These are phyloP conservation scores for Scytalopus superciliaris DNA, from an alignment of 2,113 vertebrate species.

Conservation along the genomic window DNA sequence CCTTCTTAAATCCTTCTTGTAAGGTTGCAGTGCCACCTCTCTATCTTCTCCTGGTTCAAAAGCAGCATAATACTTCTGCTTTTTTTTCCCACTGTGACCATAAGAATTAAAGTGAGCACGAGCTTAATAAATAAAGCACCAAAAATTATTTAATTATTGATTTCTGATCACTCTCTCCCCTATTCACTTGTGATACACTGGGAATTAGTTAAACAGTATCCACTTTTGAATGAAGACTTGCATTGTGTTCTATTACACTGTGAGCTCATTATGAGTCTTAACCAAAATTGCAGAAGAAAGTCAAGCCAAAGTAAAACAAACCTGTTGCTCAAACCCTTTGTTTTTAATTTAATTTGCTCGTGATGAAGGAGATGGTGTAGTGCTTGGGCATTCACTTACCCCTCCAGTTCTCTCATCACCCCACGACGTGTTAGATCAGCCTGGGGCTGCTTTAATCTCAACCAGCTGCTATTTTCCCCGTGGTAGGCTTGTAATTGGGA, in stretches of 20 bases:
- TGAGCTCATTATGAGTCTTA: background rate
- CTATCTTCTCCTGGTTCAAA: background rate
- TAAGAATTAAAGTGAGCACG: background rate
- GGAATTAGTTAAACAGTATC: background rate
- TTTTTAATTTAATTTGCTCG: constrained; percentile 2
- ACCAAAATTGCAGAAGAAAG: background rate
- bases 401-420: background rate
- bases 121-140: background rate
- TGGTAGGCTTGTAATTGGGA: background rate
- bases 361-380: background rate
- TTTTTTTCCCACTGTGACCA: background rate
- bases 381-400: background rate
- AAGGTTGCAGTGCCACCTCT: background rate
- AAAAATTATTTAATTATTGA: background rate
- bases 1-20: background rate
- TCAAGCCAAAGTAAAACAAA: background rate
- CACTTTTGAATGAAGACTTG: background rate
- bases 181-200: background rate
- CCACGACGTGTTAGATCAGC: background rate
- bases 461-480: background rate
- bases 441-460: constrained; percentile 17
- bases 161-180: background rate
- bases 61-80: background rate
- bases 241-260: background rate
- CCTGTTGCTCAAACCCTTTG: background rate